Evolutionary conservation across 2,888 invertebrate species (phyloP).

Genomic region (Odontomyia ornata): DNA sequence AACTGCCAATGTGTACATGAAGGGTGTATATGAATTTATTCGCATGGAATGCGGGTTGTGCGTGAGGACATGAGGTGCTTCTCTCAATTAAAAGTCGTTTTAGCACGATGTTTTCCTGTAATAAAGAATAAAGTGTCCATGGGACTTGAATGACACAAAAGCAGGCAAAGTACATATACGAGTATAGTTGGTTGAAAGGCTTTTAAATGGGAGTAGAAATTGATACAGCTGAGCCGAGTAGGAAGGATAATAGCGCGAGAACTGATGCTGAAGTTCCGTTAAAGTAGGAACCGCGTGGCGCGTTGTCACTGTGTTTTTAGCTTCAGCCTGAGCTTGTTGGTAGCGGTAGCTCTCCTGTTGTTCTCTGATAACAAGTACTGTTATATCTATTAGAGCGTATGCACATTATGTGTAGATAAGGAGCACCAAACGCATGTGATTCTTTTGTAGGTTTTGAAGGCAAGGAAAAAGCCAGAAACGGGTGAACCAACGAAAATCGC

Average conservation of each 20-base stretch:
- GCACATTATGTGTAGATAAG: neutral
- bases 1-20: neutral
- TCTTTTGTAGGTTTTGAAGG: constrained; percentile 18
- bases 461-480: neutral
- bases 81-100: neutral
- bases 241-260: neutral
- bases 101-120: constrained; percentile 1
- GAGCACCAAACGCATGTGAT: constrained; percentile 28
- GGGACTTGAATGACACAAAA: neutral
- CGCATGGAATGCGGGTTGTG: neutral
- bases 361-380: neutral
- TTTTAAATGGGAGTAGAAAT: neutral
- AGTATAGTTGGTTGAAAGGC: neutral
- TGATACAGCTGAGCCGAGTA: neutral
- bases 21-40: neutral
- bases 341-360: neutral
- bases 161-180: neutral
- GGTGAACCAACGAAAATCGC: neutral
- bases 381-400: neutral
- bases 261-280: neutral
- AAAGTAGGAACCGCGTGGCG: neutral
- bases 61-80: constrained; percentile 11
- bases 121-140: constrained; percentile 1
- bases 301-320: neutral
- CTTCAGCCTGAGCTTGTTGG: neutral